Evolutionary conservation across 2,113 vertebrate genomes (phyloP), one percentile per base, ranked within the genome.

Genomic region (Loxodonta africana): DNA sequence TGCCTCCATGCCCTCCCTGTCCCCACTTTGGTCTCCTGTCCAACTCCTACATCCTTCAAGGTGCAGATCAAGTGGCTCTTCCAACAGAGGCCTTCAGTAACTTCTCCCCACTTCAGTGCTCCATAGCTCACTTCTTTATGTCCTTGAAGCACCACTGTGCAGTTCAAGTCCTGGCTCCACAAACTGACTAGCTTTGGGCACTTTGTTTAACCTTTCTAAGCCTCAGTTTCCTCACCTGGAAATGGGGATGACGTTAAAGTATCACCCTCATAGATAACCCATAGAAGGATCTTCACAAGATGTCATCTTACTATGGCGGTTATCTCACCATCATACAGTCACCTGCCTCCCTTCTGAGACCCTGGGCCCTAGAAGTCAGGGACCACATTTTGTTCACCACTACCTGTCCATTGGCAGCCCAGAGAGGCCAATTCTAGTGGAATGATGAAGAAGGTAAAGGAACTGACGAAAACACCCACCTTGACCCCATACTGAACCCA

Each of bases 281-380:
- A 0, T 0, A 15, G 48, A 15, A 14, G 57, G 5, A 74, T 25
- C 30, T 18, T 9, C 62, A 41, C 25, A 0, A 1, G 0, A 2
- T 1, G 26, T 5, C 48, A 11, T 12, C 5, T 69, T 7, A 1
- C 37, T 8, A 1, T 8, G 46, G 53, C 8, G 17, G 20, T 21
- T n/a, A 17, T 8, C 57, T 33, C 37, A 6, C 10, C 2, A 1
- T 28, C 5, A 15, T 28, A 6, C 46, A 18, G 15, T 10, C 12
- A 12, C 17, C 41, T n/a, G 8, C 44, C 44, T 93, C 62, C 73
- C 21, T 63, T 23, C 10, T 21, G 78, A 30, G 4, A n/a, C 74
- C 5, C 2, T 7, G 26, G 83, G 18, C 69, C 10, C 37, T 5
- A 7, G 41, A 46, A 26, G 60, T 26, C 51, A 48, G 69, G 92